Percentiles rank a stretch among this genome's conserved stretches.
phyloP scores from a whole-genome alignment of 2,113 vertebrate species.

The Echinops telfairi region DNA sequence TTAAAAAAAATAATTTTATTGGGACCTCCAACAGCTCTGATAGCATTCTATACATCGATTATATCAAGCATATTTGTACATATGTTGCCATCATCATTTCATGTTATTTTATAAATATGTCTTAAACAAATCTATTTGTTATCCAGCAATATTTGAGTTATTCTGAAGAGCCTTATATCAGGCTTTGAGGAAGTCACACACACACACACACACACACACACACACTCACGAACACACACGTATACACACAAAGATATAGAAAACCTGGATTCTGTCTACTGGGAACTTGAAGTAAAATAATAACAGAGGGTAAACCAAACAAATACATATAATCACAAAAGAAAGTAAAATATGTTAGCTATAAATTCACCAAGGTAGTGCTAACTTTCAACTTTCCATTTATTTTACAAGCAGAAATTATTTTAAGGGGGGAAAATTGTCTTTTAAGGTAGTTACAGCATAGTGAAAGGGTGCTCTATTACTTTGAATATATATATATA shows the following conservation, averaged over 20 bases:
- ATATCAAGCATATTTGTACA: too few relatives aligned
- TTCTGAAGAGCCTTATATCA: conserved; percentile 27
- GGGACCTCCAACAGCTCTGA: too few relatives aligned
- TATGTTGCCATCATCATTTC: too few relatives aligned
- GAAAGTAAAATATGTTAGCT: background rate
- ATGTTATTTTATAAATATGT: background rate
- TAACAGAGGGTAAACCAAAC: too few relatives aligned
- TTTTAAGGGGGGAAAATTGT: background rate
- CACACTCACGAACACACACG: background rate
- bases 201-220: background rate
- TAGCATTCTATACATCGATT: too few relatives aligned
- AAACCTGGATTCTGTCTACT: background rate
- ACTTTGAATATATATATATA: background rate
- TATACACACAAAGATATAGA: background rate
- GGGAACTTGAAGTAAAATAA: conserved; percentile 38
- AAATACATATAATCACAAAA: conserved; percentile 10
- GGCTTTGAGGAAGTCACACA: background rate
- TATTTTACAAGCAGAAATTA: background rate
- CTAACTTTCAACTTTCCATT: background rate
- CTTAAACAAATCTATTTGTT: conserved; percentile 21
- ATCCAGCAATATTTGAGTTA: background rate
- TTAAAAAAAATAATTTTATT: too few relatives aligned
- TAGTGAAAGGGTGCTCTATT: background rate
- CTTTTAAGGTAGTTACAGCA: background rate
- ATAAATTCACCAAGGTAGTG: background rate